These are phyloP conservation scores for Cygnus buccinator DNA, from an alignment of 2,113 vertebrate genomes.

Conservation along the genomic window DNA sequence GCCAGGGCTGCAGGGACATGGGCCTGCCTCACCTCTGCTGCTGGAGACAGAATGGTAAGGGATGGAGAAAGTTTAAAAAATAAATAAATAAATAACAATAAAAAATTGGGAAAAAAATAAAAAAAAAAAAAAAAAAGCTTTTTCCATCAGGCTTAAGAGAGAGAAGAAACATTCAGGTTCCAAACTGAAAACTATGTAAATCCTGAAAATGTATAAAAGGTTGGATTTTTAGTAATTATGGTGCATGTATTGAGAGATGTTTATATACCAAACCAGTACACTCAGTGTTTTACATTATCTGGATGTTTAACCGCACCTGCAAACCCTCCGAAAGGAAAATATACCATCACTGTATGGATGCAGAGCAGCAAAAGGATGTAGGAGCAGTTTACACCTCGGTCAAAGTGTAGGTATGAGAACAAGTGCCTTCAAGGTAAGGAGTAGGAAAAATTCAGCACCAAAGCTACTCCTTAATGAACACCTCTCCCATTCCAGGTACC, in stretches of 20 bases:
- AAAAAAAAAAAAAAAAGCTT: not conserved
- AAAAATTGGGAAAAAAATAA: too few species aligned
- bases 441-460: not conserved
- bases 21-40: not conserved
- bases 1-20: not conserved
- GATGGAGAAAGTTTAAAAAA: not conserved
- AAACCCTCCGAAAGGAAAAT: not conserved
- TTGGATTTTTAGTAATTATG: not conserved
- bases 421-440: accelerated
- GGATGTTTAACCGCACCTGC: not conserved
- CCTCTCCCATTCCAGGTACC: not conserved
- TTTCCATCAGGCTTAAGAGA: not conserved
- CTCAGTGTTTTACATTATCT: not conserved
- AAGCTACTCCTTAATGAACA: not conserved
- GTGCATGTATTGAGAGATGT: not conserved
- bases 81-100: not conserved
- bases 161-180: not conserved
- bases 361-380: not conserved
- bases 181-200: not conserved
- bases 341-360: accelerated
- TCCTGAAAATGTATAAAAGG: not conserved
- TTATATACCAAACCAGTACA: not conserved
- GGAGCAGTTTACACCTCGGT: not conserved
- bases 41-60: not conserved
- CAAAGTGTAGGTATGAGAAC: not conserved